These are phyloP conservation scores for Diachasma alloeum DNA, from an alignment of 1,140 invertebrate species.

Conservation along the genomic window DNA sequence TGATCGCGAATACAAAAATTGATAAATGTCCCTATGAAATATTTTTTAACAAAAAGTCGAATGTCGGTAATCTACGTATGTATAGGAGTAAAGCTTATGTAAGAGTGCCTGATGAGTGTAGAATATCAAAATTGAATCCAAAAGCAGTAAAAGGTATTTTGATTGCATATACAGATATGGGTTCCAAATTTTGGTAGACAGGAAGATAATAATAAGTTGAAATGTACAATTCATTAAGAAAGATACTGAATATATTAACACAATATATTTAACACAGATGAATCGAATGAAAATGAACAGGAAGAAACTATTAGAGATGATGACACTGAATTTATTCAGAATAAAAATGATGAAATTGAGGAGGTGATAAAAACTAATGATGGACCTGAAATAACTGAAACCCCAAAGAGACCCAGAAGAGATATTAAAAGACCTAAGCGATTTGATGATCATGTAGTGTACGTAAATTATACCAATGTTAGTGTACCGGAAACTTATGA, in stretches of 20 bases:
- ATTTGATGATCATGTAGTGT: too few species aligned
- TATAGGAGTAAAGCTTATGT: slow-evolving; percentile 40
- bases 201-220: background rate
- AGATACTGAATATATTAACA: background rate
- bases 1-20: too few species aligned
- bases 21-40: background rate
- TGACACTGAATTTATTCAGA: too few species aligned
- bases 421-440: too few species aligned
- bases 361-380: too few species aligned
- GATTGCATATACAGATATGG: background rate
- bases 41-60: background rate
- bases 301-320: too few species aligned
- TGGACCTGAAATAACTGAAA: too few species aligned
- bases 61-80: background rate
- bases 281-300: too few species aligned
- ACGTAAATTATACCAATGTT: too few species aligned
- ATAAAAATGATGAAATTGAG: too few species aligned
- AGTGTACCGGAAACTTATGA: too few species aligned
- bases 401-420: too few species aligned
- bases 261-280: background rate
- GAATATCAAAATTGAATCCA: slow-evolving; percentile 29
- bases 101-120: slow-evolving; percentile 30
- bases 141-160: background rate
- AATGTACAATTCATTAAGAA: background rate
- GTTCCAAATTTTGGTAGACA: background rate